These are phyloP conservation scores for Tiphia femorata DNA, from an alignment of 2,888 invertebrate species.

Conservation along the genomic window DNA sequence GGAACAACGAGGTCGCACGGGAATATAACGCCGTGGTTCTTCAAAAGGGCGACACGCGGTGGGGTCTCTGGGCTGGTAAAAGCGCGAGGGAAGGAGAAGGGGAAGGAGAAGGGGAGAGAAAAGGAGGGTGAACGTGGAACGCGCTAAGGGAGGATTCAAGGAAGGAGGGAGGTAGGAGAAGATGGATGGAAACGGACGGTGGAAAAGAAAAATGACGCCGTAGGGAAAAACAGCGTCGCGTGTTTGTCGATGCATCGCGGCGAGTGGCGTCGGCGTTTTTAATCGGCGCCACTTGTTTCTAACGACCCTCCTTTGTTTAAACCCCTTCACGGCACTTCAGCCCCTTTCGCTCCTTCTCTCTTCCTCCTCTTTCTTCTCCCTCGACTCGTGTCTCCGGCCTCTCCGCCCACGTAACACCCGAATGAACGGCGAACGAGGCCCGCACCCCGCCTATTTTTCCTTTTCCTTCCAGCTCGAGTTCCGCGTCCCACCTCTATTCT, in stretches of 20 bases:
- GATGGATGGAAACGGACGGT: not conserved
- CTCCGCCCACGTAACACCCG: not conserved
- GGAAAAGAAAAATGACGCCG: constrained; percentile 20
- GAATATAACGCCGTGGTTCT: too few species aligned
- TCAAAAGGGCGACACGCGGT: not conserved
- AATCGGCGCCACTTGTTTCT: constrained; percentile 58
- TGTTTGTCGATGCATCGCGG: constrained; percentile 57
- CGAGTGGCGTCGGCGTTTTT: constrained; percentile 56
- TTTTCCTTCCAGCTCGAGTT: not conserved
- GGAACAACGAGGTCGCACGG: not conserved
- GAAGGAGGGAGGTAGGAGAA: not conserved
- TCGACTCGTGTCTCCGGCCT: not conserved
- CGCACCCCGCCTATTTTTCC: not conserved
- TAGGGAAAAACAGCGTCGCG: constrained; percentile 27
- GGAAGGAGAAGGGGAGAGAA: constrained; percentile 4
- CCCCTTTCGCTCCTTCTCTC: constrained; percentile 10
- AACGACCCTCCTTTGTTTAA: constrained; percentile 65
- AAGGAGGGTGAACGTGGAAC: not conserved
- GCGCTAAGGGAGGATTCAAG: not conserved
- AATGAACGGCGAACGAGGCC: not conserved
- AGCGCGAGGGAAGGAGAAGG: not conserved
- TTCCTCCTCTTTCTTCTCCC: not conserved
- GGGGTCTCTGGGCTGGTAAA: too few species aligned
- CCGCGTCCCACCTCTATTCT: not conserved
- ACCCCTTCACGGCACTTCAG: constrained; percentile 46